Percentiles rank a stretch among this genome's conserved stretches.
phyloP scores from a whole-genome alignment of 2,113 vertebrate genomes.

The Trematomus loennbergii region DNA sequence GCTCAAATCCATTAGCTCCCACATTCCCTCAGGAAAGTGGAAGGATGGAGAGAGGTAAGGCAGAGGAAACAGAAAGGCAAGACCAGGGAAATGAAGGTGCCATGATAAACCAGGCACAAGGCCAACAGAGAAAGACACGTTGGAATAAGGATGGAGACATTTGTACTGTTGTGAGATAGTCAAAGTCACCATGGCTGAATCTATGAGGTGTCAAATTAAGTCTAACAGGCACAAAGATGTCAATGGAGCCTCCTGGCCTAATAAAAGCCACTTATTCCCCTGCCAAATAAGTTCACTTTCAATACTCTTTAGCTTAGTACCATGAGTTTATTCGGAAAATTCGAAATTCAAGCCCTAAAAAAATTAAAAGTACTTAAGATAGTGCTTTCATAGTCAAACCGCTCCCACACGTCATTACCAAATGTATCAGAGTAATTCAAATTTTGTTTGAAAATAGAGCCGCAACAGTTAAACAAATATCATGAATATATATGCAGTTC shows the following conservation, averaged over 20 bases:
- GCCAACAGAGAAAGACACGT: constrained; percentile 31
- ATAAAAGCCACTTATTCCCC: constrained; percentile 12
- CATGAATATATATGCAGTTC: constrained; percentile 4
- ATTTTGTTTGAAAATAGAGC: background rate
- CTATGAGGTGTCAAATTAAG: constrained; percentile 45
- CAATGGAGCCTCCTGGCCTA: constrained; percentile 14
- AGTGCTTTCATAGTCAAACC: constrained; percentile 4
- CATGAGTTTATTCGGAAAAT: constrained; percentile 25
- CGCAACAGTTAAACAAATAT: constrained; percentile 18
- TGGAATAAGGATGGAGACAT: background rate
- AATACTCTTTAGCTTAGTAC: constrained; percentile 25
- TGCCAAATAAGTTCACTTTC: constrained; percentile 10
- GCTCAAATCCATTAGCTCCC: constrained; percentile 67
- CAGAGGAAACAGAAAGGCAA: constrained; percentile 2
- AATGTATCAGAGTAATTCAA: background rate
- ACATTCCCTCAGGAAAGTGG: constrained; percentile 48
- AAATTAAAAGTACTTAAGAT: constrained; percentile 16
- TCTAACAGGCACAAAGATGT: constrained; percentile 28
- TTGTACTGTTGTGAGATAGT: constrained; percentile 19
- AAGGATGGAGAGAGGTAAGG: constrained; percentile 34
- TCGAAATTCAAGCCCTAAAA: constrained; percentile 24
- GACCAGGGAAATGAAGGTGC: constrained; percentile 12
- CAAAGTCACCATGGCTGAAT: constrained; percentile 32
- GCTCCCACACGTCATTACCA: constrained; percentile 11
- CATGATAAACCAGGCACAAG: constrained; percentile 18